Conservation (phyloP, 2,888 invertebrate genomes). For the Microplitis deprimator region DNA sequence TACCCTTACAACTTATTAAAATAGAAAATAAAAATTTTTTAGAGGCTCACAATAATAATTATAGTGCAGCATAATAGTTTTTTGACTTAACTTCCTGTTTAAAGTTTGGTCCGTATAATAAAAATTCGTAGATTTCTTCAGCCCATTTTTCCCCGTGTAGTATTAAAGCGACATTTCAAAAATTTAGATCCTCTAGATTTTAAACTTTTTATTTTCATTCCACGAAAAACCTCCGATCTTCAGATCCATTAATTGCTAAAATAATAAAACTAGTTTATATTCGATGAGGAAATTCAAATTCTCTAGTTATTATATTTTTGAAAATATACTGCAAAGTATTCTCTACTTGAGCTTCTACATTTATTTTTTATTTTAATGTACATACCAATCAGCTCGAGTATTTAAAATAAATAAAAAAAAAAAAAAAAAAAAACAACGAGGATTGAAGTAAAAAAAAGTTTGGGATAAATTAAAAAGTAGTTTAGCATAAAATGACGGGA, state of each 20-base stretch:
- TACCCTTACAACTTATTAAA: too few species aligned
- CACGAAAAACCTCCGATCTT: not conserved
- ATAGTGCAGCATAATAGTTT: too few species aligned
- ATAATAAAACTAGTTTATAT: not conserved
- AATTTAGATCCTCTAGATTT: too few species aligned
- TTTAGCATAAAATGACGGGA: constrained; percentile 6
- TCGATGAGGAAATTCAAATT: constrained; percentile 16
- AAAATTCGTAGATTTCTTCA: too few species aligned
- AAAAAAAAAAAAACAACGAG: not conserved
- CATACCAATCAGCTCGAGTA: constrained; percentile 16
- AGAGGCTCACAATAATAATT: too few species aligned
- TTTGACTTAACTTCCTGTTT: too few species aligned
- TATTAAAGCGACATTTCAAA: too few species aligned
- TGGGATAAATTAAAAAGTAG: not conserved
- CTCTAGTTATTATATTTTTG: constrained; percentile 8
- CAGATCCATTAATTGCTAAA: not conserved
- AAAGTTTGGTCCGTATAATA: too few species aligned
- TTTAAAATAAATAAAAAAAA: constrained; percentile 7
- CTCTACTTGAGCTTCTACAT: constrained; percentile 27
- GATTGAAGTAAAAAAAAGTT: not conserved
- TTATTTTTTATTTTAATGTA: constrained; percentile 21
- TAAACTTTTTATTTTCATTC: too few species aligned
- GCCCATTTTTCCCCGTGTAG: too few species aligned
- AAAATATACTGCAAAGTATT: constrained; percentile 7
- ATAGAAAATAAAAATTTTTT: too few species aligned